Percentiles rank a stretch among this genome's conserved stretches.
Evolutionary conservation across 1,140 invertebrate species (phyloP).

Genomic region (Magallana ariakensis): DNA sequence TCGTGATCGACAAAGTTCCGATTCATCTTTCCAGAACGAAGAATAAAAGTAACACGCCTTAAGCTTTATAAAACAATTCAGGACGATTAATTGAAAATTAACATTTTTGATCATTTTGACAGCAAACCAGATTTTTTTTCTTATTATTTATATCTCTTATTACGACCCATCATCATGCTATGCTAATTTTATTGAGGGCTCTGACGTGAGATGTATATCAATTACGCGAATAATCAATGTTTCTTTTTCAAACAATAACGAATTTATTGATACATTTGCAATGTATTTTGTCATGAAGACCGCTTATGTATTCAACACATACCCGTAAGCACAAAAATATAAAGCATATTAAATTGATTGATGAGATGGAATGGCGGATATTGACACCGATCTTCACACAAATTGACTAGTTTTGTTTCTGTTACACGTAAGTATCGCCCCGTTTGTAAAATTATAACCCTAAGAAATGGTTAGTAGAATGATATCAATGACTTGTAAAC

Average conservation of each 20-base stretch:
- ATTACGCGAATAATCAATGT: too few relatives aligned
- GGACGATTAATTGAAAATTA: background rate
- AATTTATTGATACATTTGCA: too few relatives aligned
- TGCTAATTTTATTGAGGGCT: background rate
- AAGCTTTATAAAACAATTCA: too few relatives aligned
- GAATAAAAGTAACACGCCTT: background rate
- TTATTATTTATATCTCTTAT: background rate
- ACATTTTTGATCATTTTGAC: background rate
- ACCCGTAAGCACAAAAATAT: too few relatives aligned
- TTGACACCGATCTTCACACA: too few relatives aligned
- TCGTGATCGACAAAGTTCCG: background rate
- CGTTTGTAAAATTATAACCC: background rate
- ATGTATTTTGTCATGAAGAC: too few relatives aligned
- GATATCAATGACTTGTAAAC: background rate
- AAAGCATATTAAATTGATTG: too few relatives aligned
- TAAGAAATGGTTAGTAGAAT: background rate
- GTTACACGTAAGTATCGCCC: background rate
- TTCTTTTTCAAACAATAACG: too few relatives aligned
- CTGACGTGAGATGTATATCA: too few relatives aligned
- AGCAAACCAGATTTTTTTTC: background rate
- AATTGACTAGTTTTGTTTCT: too few relatives aligned
- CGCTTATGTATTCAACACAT: too few relatives aligned
- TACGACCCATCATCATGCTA: slow-evolving; percentile 3
- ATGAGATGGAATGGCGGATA: too few relatives aligned
- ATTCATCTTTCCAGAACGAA: background rate